Evolutionary conservation across 2,113 vertebrate species (phyloP), one percentile per base, ranked within the genome.

Genomic region (Hippocampus mohnikei): DNA sequence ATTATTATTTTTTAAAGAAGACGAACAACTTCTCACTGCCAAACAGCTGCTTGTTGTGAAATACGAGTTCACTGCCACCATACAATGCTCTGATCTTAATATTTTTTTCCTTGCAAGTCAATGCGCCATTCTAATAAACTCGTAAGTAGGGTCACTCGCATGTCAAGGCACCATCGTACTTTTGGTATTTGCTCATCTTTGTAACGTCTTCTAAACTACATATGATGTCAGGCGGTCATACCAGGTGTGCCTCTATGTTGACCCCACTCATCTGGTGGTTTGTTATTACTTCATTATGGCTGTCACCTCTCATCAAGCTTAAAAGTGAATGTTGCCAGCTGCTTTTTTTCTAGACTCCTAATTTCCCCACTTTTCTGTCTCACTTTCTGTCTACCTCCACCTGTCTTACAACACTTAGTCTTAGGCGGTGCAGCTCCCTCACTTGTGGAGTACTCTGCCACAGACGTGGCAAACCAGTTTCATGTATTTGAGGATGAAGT

Each of bases 291-390:
- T 88, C 87, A 86, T 85, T 68, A 80, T 78, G 79, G 75, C 87
- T 68, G 85, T 90, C 84, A 60, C 69, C 80, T 89, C 78, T 78
- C 72, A 88, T 90, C 81, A 85, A 75, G 58, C 77, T 85, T 85
- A 42, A 69, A 71, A 64, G 78, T 90, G 87, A 91, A 82, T 82
- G 87, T 80, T 91, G 71, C 84, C 90, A 87, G 86, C 86, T 91
- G 86, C 83, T 81, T 71, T 37, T 37, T 37, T 50, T 72, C 60
- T 73, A 48, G 65, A 72, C 44, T 72, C 23, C 37, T 74, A 72
- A 56, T 74, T 83, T 75, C 58, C 59, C 53, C 67, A 46, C 46
- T 71, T 77, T 44, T 53, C 50, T 64, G 25, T 48, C 16, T 64
- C 68, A 72, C 25, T 25, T 27, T 58, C 25, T 25, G 52, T 23